Evolutionary conservation across 2,797 vertebrate genomes (phyloP), one percentile per base, ranked within the genome.

Genomic region (Periophthalmus magnuspinnatus): DNA sequence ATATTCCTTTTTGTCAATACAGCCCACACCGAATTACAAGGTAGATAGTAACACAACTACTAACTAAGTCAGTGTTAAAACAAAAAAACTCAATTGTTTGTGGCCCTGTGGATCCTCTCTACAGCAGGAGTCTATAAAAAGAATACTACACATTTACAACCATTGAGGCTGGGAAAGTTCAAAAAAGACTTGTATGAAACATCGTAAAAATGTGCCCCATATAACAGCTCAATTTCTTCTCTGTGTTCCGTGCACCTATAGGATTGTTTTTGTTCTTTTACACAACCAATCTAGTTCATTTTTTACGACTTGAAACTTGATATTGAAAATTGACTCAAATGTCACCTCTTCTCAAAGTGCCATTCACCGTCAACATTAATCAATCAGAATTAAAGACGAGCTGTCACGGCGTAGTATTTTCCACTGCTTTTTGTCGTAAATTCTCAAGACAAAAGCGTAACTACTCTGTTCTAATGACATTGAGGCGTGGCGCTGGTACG

Each of bases 341-440:
- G 74, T 77, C 61, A 22, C 57, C 9, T 10, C 45, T 74, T 74
- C 79, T 80, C 79, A 81, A 81, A 88, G 66, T 4, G n/a, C 1
- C 33, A 65, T 74, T 78, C 60, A 63, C 54, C 7, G 0, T 45
- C 67, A 38, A 57, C 64, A 82, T 82, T 83, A 83, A 84, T 88
- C 78, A 72, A n/a, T 22, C 36, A 22, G 74, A 77, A 82, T 19
- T 82, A 60, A 83, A 67, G 50, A 50, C 32, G 62, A 74, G 73
- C 67, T 80, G 68, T 87, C 76, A 80, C 71, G 56, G 28, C 61
- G 8, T 62, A 72, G 80, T 78, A 79, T 78, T 85, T 76, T 61
- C 9, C 7, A 59, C 32, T 11, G 0, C 13, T 60, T 63, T 0
- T 0, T 66, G 73, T 2, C 67, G 74, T 88, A 74, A 86, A 84